Base-by-base conservation (phyloP, 2,797 vertebrate genomes). In the Echeneis naucrates region DNA sequence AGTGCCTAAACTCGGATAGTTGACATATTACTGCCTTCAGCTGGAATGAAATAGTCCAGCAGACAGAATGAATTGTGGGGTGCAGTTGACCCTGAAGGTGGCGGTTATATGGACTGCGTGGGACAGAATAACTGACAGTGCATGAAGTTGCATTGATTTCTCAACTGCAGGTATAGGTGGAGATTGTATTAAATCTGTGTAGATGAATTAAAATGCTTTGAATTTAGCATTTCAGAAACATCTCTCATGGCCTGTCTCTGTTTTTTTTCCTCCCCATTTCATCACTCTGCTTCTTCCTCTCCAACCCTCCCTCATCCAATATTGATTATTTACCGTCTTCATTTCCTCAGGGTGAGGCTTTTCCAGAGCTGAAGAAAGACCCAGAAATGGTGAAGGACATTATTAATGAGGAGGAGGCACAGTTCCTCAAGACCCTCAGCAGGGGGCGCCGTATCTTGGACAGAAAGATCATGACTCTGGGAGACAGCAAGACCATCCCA, bases 401-500 rank as follows among this genome's bases (percentile, higher is more conserved):
- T 30, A 96, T 99, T 55, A 99, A 99, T 60, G 98, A 99, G 78
- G 98, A 99, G 66, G 98, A 99, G 83, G 88, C 68, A 40, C 98
- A 99, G 89, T 99, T 99, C 86, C 94, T 99, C 54, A 99, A 99
- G 92, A 99, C 98, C 0, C 96, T 99, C 77, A 99, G 92, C 90
- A 96, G 98, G 71, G 98, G 98, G 12, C 96, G 97, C 23, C 96
- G 97, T 21, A 99, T 99, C 84, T 93, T 99, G 4, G 98, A 99
- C 79, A 90, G 98, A 66, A 99, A 99, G 92, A 99, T 99, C 77
- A 95, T 95, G 88, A 98, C 96, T 76, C 86, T 99, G 72, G 96
- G 94, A 50, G 96, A 97, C 59, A 90, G 91, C 82, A 96, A 94
- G 84, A 94, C 84, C 71, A 96, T 99, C 76, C 98, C 98, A n/a